phyloP scores from a whole-genome alignment of 2,888 invertebrate genomes.

The Orthosia gothica region DNA sequence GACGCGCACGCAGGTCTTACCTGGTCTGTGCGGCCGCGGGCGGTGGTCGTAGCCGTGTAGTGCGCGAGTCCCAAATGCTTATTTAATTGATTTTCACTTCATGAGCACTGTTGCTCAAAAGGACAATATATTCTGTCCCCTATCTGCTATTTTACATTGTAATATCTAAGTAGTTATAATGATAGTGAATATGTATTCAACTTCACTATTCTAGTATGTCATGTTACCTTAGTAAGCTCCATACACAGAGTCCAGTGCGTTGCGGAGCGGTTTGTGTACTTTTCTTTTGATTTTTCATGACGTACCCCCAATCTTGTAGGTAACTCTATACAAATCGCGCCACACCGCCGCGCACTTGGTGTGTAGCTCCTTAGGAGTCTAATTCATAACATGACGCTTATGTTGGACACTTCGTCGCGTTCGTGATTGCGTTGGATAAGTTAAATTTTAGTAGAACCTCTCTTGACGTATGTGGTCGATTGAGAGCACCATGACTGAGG shows the following conservation, averaged over 20 bases:
- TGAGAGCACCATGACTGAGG: slow-evolving; percentile 82
- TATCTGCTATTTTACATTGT: slow-evolving; percentile 44
- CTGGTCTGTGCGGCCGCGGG: background rate
- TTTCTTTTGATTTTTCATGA: slow-evolving; percentile 14
- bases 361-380: slow-evolving; percentile 10
- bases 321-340: slow-evolving; percentile 18
- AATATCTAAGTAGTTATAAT: slow-evolving; percentile 45
- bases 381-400: slow-evolving; percentile 42
- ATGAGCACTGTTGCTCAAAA: slow-evolving; percentile 30
- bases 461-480: slow-evolving; percentile 65
- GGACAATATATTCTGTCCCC: slow-evolving; percentile 34
- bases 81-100: slow-evolving; percentile 28
- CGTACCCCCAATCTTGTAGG: slow-evolving; percentile 22
- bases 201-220: slow-evolving; percentile 38
- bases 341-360: background rate
- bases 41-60: background rate
- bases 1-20: background rate
- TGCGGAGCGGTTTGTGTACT: slow-evolving; percentile 2
- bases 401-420: slow-evolving; percentile 63
- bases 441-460: slow-evolving; percentile 76
- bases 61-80: slow-evolving; percentile 18
- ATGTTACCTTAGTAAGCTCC: slow-evolving; percentile 36
- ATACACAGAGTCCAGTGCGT: slow-evolving; percentile 1
- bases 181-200: slow-evolving; percentile 54
- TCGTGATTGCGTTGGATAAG: slow-evolving; percentile 69